phyloP scores from a whole-genome alignment of 2,113 vertebrate genomes.

The Arvicanthis niloticus region DNA sequence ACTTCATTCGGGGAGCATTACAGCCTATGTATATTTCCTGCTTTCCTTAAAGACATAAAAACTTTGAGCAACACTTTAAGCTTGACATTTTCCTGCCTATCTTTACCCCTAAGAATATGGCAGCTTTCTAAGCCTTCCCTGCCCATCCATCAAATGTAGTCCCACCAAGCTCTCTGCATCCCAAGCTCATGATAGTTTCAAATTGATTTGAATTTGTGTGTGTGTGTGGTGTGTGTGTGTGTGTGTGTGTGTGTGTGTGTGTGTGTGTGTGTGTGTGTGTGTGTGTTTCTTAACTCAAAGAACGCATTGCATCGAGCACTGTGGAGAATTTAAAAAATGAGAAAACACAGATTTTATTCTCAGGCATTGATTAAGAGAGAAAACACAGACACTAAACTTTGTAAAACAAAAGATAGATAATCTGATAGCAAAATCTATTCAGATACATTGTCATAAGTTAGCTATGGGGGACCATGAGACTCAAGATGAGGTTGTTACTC shows the following conservation, averaged over 20 bases:
- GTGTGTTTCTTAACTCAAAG: background rate
- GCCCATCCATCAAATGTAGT: background rate
- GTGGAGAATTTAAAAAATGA: background rate
- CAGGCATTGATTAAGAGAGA: background rate
- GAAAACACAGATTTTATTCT: background rate
- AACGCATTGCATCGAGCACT: background rate
- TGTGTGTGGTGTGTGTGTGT: background rate
- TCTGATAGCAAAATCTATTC: too few species aligned
- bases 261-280: background rate
- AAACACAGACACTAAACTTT: background rate
- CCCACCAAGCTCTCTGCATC: too few species aligned
- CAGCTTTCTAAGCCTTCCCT: rapidly evolving
- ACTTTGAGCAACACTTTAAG: background rate
- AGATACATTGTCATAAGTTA: too few species aligned
- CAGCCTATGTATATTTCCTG: background rate
- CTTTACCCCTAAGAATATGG: background rate
- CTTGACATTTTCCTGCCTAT: background rate
- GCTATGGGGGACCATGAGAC: too few species aligned
- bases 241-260: background rate
- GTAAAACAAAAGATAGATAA: too few species aligned
- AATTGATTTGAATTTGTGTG: background rate
- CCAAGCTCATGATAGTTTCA: background rate
- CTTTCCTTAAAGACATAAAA: background rate
- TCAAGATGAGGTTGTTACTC: too few species aligned
- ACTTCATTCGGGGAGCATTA: background rate